Percentiles rank a stretch among this genome's conserved stretches.
Conservation (phyloP, 2,113 vertebrate species). For the Pao palembangensis region DNA sequence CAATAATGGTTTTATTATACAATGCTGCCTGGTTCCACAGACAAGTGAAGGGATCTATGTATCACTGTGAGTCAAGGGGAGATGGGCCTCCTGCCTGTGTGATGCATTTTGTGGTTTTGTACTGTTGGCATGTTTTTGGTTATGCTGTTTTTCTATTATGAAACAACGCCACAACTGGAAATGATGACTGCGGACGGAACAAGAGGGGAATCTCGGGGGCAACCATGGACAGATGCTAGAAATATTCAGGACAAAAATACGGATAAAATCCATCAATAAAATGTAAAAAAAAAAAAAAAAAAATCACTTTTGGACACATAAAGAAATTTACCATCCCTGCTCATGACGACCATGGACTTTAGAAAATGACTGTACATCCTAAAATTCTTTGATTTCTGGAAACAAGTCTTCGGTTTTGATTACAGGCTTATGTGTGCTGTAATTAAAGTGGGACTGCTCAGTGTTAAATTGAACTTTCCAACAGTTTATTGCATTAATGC, state of each 20-base stretch:
- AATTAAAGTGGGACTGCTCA: not conserved
- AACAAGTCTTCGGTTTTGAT: too few species aligned
- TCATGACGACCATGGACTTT: too few species aligned
- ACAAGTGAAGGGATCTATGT: conserved; percentile 45
- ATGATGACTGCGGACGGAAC: conserved; percentile 13
- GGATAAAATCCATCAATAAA: conserved; percentile 8
- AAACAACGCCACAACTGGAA: conserved; percentile 25
- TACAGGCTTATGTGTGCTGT: not conserved
- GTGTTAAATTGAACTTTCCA: not conserved
- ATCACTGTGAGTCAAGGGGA: conserved; percentile 19
- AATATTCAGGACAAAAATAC: conserved; percentile 2
- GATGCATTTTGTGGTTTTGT: conserved; percentile 48
- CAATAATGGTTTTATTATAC: conserved; percentile 70
- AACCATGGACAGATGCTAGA: conserved; percentile 10
- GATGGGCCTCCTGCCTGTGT: conserved; percentile 36
- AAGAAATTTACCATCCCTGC: too few species aligned
- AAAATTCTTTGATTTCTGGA: too few species aligned
- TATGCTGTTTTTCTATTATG: conserved; percentile 32
- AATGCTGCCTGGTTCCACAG: conserved; percentile 40
- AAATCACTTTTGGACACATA: too few species aligned
- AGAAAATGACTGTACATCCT: too few species aligned
- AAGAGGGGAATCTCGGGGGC: conserved; percentile 2
- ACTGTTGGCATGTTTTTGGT: conserved; percentile 50
- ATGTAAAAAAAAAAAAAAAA: too few species aligned
- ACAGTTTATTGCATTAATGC: not conserved